These are phyloP conservation scores for Cepaea nemoralis DNA, from an alignment of 1,140 invertebrate genomes.

Conservation along the genomic window DNA sequence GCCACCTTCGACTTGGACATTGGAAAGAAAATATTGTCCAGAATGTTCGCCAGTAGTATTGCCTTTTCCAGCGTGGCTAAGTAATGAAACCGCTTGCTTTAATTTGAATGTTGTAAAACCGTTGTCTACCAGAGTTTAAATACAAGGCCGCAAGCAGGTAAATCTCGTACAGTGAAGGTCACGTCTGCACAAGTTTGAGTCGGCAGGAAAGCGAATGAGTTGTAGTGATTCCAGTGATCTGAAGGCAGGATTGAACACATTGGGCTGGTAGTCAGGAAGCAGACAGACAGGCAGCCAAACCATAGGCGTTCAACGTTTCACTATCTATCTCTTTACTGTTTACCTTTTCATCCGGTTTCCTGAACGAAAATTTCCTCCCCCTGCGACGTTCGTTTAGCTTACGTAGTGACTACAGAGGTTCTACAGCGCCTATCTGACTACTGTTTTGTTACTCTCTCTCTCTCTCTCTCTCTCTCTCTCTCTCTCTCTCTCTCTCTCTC, in stretches of 20 bases:
- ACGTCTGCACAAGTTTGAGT: neutral
- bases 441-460: neutral
- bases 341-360: too few relatives aligned
- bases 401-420: too few relatives aligned
- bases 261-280: neutral
- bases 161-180: neutral
- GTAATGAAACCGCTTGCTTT: neutral
- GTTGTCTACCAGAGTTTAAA: neutral
- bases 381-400: too few relatives aligned
- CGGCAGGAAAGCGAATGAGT: neutral
- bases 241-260: neutral
- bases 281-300: neutral
- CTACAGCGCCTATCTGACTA: too few relatives aligned
- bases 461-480: neutral
- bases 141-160: neutral
- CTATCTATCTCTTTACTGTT: neutral
- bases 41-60: neutral
- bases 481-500: neutral
- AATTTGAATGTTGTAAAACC: neutral
- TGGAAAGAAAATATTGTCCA: conserved; percentile 1
- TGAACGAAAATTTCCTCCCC: too few relatives aligned
- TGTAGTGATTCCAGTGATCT: neutral
- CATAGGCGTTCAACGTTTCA: neutral
- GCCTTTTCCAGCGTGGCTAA: conserved; percentile 11
- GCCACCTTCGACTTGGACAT: conserved; percentile 7